Percentiles rank a stretch among this genome's conserved stretches.
phyloP scores from a whole-genome alignment of 2,888 invertebrate genomes.

The Sarcophaga caerulescens region DNA sequence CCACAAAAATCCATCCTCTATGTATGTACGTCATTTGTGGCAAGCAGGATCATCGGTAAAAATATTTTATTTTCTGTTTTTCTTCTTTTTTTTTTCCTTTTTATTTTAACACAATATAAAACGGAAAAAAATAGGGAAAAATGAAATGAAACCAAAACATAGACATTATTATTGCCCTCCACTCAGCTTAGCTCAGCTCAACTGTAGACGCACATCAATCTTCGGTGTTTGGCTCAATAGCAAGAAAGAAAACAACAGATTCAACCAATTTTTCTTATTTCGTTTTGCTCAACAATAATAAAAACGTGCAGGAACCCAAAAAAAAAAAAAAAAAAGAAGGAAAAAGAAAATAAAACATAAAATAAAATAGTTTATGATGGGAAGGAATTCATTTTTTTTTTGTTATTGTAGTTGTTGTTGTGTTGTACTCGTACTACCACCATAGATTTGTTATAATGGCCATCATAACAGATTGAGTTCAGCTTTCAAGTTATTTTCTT shows the following conservation, averaged over 20 bases:
- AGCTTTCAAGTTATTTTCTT: conserved; percentile 52
- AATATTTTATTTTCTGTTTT: neutral
- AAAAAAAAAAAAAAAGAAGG: conserved; percentile 1
- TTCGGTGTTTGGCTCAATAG: conserved; percentile 64
- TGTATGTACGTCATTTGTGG: neutral
- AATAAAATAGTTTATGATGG: conserved; percentile 60
- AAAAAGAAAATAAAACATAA: conserved; percentile 26
- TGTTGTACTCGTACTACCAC: neutral
- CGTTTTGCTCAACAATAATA: conserved; percentile 48
- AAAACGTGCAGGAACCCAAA: conserved; percentile 51
- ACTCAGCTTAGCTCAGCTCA: conserved; percentile 28
- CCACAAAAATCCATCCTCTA: neutral
- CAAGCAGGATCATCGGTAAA: conserved; percentile 27
- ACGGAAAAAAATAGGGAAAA: neutral
- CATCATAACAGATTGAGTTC: conserved; percentile 62
- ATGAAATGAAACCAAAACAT: neutral
- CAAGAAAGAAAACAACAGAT: conserved; percentile 57
- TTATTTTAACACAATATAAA: neutral
- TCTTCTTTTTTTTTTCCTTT: neutral
- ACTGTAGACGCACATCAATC: conserved; percentile 67
- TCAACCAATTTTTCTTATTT: conserved; percentile 33
- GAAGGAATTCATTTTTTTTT: conserved; percentile 56
- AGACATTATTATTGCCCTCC: conserved; percentile 63
- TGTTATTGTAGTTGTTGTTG: neutral
- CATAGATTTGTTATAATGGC: conserved; percentile 65